These are phyloP conservation scores for Oryzias curvinotus DNA, from an alignment of 2,113 vertebrate species.

Conservation along the genomic window DNA sequence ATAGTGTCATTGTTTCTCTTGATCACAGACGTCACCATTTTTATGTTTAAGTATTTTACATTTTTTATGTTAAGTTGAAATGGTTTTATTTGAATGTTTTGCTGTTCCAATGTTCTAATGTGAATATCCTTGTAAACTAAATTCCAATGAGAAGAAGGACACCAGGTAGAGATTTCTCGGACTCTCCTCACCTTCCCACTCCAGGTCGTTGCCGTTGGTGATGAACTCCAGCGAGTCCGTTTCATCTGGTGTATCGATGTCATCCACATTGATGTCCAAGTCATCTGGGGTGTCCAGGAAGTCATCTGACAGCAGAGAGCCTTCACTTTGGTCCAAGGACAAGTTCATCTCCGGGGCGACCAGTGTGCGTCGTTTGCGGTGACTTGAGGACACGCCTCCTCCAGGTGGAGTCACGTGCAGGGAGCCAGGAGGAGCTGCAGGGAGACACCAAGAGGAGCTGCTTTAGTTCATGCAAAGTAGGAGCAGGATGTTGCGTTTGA, in stretches of 20 bases:
- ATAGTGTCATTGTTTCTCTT: too few relatives aligned
- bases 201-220: slow-evolving; percentile 90
- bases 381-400: slow-evolving; percentile 62
- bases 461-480: background rate
- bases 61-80: too few relatives aligned
- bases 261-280: slow-evolving; percentile 95
- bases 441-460: slow-evolving; percentile 4
- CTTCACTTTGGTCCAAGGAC: slow-evolving; percentile 96
- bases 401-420: slow-evolving; percentile 76
- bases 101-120: too few relatives aligned
- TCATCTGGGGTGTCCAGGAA: slow-evolving; percentile 94
- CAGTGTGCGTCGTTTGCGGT: slow-evolving; percentile 88
- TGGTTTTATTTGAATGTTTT: too few relatives aligned
- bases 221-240: slow-evolving; percentile 95
- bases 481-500: background rate
- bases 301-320: slow-evolving; percentile 92
- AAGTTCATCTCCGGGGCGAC: slow-evolving; percentile 95
- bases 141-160: too few relatives aligned
- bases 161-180: too few relatives aligned
- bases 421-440: slow-evolving; percentile 83
- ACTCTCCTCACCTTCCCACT: slow-evolving; percentile 89
- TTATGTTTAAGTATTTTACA: too few relatives aligned
- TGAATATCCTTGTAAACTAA: too few relatives aligned
- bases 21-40: too few relatives aligned
- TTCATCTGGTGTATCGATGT: slow-evolving; percentile 95